These are phyloP conservation scores for Papilio machaon DNA, from an alignment of 1,140 invertebrate genomes.

Conservation along the genomic window DNA sequence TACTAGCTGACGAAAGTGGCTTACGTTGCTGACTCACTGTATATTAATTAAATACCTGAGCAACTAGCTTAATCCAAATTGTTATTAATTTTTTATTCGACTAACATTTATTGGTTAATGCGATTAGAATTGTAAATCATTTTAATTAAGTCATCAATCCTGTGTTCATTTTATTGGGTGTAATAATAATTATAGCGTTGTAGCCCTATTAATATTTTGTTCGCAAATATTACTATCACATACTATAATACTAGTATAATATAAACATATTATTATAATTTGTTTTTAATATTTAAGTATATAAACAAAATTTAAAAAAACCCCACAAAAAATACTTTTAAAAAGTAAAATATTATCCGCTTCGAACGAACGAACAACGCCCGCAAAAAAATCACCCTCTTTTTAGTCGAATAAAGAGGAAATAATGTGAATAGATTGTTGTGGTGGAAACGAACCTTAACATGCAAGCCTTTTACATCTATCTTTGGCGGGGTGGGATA, in stretches of 20 bases:
- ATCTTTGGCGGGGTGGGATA: not conserved
- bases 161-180: not conserved
- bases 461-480: not conserved
- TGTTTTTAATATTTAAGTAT: no score
- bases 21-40: not conserved
- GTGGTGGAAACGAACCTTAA: not conserved
- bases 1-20: no score
- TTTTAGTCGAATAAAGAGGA: no score
- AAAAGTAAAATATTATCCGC: no score
- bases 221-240: no score
- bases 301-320: no score
- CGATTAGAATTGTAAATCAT: not conserved
- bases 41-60: conserved; percentile 1
- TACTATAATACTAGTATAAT: no score
- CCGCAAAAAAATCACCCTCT: no score
- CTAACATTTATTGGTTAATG: not conserved
- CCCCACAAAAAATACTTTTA: no score
- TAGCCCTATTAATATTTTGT: no score
- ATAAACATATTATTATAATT: no score
- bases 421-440: not conserved
- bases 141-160: not conserved
- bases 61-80: not conserved
- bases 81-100: conserved; percentile 14
- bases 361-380: no score
- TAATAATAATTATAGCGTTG: not conserved